These are phyloP conservation scores for Oegoconia quadripuncta DNA, from an alignment of 2,888 invertebrate species.

Conservation along the genomic window DNA sequence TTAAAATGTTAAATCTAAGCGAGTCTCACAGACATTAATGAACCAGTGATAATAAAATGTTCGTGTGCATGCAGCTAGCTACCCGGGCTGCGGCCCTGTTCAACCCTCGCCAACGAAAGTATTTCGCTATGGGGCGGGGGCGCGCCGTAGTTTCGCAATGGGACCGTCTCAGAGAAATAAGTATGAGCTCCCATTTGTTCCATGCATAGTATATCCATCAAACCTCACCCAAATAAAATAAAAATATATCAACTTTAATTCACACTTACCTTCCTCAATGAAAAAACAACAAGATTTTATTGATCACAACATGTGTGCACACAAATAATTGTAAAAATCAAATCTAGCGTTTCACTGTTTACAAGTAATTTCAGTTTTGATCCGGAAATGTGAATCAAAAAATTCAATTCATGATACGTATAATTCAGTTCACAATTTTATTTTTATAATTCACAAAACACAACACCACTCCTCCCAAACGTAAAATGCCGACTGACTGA, in stretches of 20 bases:
- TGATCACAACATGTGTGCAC: constrained; percentile 56
- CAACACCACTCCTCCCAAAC: constrained; percentile 27
- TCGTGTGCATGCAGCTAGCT: constrained; percentile 26
- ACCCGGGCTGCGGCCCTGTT: constrained; percentile 29
- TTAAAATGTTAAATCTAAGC: too few species aligned
- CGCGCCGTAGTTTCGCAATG: constrained; percentile 29
- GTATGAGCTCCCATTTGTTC: background rate
- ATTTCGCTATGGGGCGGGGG: constrained; percentile 42
- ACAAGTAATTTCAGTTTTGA: too few species aligned
- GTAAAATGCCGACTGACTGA: constrained; percentile 40
- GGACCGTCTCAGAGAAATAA: constrained; percentile 14
- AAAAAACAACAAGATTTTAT: constrained; percentile 45
- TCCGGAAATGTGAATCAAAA: background rate
- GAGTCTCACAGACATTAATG: too few species aligned
- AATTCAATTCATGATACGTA: constrained; percentile 5
- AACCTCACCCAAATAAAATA: constrained; percentile 4
- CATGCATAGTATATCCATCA: background rate
- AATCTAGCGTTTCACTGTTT: too few species aligned
- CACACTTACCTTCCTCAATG: constrained; percentile 60
- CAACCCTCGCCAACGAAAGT: constrained; percentile 62
- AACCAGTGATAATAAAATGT: constrained; percentile 60
- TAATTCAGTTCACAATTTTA: constrained; percentile 33
- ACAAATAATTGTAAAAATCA: constrained; percentile 6
- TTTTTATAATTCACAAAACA: constrained; percentile 29
- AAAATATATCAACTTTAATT: constrained; percentile 43